Conservation (phyloP, 1,140 invertebrate species). For the Drosophila ambigua region DNA sequence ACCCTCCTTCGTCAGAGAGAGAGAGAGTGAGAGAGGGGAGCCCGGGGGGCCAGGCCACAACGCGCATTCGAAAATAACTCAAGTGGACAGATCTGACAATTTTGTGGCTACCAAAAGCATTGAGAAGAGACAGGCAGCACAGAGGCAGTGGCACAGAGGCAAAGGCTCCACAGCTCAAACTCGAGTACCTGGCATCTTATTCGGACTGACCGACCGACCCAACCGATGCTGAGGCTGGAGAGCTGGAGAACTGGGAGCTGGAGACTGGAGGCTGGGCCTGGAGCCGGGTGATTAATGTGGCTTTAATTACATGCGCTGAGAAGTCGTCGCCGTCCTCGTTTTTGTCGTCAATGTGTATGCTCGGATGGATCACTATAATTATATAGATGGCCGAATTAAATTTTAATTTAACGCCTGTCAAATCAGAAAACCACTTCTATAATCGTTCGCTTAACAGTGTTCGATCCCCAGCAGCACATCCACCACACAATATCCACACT, state of each 20-base stretch:
- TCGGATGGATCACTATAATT: slow-evolving; percentile 81
- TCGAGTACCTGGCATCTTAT: slow-evolving; percentile 56
- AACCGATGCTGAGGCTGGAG: neutral
- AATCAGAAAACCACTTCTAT: slow-evolving; percentile 81
- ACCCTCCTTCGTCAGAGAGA: slow-evolving; percentile 53
- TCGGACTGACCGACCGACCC: neutral
- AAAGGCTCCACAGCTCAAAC: slow-evolving; percentile 22
- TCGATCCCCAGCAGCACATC: slow-evolving; percentile 11
- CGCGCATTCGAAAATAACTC: slow-evolving; percentile 77
- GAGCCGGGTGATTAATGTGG: slow-evolving; percentile 75
- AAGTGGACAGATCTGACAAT: slow-evolving; percentile 83
- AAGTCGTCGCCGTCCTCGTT: slow-evolving; percentile 58
- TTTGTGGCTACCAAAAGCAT: slow-evolving; percentile 78
- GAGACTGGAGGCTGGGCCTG: neutral
- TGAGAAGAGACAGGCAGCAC: slow-evolving; percentile 18
- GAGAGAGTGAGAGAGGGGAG: slow-evolving; percentile 13
- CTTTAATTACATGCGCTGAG: slow-evolving; percentile 80
- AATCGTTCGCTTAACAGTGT: slow-evolving; percentile 72
- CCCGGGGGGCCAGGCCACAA: slow-evolving; percentile 18
- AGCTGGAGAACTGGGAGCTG: neutral
- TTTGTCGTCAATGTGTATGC: slow-evolving; percentile 77
- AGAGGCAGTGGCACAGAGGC: neutral
- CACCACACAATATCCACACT: neutral
- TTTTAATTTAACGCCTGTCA: slow-evolving; percentile 83
- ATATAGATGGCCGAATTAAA: slow-evolving; percentile 82